These are phyloP conservation scores for Calosoma granatense DNA, from an alignment of 1,140 invertebrate species.

Conservation along the genomic window DNA sequence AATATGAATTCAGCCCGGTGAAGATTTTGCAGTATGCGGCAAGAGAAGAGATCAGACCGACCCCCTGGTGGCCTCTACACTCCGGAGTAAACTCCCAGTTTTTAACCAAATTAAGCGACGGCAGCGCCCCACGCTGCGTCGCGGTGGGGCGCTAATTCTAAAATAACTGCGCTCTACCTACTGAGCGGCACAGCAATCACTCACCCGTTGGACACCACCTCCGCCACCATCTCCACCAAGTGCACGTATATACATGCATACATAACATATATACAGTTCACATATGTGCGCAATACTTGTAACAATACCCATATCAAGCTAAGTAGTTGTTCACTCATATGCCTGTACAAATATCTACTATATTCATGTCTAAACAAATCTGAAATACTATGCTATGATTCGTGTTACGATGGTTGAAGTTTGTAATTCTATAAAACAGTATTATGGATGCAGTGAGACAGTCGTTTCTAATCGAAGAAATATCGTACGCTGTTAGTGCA, in stretches of 20 bases:
- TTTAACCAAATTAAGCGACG: constrained; percentile 24
- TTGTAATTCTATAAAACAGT: no score
- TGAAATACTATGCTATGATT: no score
- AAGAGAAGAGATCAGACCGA: no score
- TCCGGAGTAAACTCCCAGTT: constrained; percentile 13
- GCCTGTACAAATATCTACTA: background rate
- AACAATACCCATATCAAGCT: background rate
- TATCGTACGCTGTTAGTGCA: background rate
- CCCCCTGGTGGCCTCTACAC: constrained; percentile 3
- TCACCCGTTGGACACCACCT: background rate
- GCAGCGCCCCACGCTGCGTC: constrained; percentile 19
- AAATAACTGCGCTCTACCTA: constrained; percentile 15
- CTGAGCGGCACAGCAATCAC: constrained; percentile 5
- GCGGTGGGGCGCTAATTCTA: constrained; percentile 9
- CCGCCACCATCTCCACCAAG: background rate
- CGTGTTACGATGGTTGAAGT: no score
- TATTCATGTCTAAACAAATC: background rate
- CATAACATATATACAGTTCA: background rate
- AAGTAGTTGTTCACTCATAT: background rate
- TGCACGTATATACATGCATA: background rate
- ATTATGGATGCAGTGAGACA: no score
- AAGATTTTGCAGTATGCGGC: no score
- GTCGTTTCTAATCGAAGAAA: no score
- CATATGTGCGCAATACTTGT: background rate
- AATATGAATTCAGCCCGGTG: no score